Base-by-base conservation (phyloP, 2,888 invertebrate genomes). In the Pollenia griseotomentosa region DNA sequence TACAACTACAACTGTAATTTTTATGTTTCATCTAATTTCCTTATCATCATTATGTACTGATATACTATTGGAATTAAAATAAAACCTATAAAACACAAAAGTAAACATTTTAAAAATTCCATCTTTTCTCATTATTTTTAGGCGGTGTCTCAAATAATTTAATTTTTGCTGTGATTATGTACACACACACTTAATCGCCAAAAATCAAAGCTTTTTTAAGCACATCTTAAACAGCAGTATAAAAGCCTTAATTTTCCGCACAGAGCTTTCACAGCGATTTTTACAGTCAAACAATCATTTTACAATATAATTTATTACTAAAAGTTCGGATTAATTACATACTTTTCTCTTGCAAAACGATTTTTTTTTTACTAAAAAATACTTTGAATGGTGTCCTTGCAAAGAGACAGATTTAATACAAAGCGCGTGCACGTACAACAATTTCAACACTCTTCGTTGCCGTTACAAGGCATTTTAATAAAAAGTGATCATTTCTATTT, bases 341-440 rank as follows among this genome's bases (percentile, higher is more conserved):
- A 59, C 23, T 75, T 57, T 19, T 57, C 12, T 40, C 33, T 11
- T 44, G 16, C 11, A 65, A 51, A 74, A 74, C 48, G 3, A 66
- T 46, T 73, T 79, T 23, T 44, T 19, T 42, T 19, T 12, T 40
- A 10, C 7, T 78, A 53, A 44, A 71, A 53, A 63, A 65, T 16
- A 63, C 44, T 86, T 87, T 88, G 88, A 88, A 88, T 88, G 88
- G 86, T 88, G 77, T 59, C 70, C 73, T 82, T 86, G 65, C 81
- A 84, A 57, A 55, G 70, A 66, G 19, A 66, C 40, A 84, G 51
- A 6, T 14, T 82, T 23, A 23, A 23, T 48, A 68, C 14, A 61
- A 63, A 70, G 5, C 11, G n/a, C 42, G 42, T 68, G 44, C 59
- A 44, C 42, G 61, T 75, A 53, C 74, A 53, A 59, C 51, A 68